phyloP scores from a whole-genome alignment of 2,888 invertebrate species.

The Lasioglossum morio region DNA sequence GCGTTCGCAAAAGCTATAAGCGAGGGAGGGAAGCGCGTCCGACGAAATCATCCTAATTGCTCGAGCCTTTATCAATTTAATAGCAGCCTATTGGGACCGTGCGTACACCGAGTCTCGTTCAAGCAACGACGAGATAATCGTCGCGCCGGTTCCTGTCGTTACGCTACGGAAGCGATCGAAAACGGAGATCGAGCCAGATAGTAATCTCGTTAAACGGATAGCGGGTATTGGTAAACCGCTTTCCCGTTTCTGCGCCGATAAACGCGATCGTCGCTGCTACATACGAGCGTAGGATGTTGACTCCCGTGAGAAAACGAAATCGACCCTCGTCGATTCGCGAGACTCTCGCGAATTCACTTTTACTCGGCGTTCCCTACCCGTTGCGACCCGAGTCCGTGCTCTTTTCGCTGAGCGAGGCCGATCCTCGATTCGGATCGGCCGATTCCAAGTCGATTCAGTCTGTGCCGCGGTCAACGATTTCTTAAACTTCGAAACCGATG shows the following conservation, averaged over 20 bases:
- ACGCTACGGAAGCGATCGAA: constrained; percentile 53
- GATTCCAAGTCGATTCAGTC: not conserved
- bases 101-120: not conserved
- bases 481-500: not conserved
- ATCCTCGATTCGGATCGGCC: not conserved
- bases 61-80: constrained; percentile 10
- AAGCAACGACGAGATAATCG: constrained; percentile 42
- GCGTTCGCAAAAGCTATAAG: not conserved
- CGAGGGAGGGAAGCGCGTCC: not conserved
- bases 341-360: constrained; percentile 57
- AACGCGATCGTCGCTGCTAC: constrained; percentile 41
- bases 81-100: not conserved
- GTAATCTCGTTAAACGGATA: constrained; percentile 33
- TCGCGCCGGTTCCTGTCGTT: not conserved
- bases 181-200: constrained; percentile 23
- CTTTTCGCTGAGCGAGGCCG: not conserved
- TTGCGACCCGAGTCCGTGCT: constrained; percentile 5
- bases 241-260: constrained; percentile 19
- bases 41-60: not conserved
- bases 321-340: constrained; percentile 58
- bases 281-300: constrained; percentile 25
- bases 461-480: not conserved
- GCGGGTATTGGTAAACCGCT: constrained; percentile 22
- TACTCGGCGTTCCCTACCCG: constrained; percentile 36
- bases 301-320: constrained; percentile 66